Conservation (phyloP, 2,797 vertebrate species). For the Apogon talboti region DNA sequence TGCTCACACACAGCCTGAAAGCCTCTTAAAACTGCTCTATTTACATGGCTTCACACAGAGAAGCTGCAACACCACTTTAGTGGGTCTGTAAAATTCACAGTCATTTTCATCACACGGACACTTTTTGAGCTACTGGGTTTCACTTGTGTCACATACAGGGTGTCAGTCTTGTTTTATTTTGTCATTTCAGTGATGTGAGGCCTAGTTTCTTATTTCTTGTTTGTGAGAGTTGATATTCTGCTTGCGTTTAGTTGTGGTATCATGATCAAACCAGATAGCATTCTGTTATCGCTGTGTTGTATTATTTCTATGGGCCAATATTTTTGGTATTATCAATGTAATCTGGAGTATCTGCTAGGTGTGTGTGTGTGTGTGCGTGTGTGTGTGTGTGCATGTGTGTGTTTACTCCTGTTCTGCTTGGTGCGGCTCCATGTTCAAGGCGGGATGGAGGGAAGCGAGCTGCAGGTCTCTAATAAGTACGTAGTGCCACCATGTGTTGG, state of each 20-base stretch:
- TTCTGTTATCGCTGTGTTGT: slow-evolving; percentile 78
- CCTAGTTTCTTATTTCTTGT: slow-evolving; percentile 74
- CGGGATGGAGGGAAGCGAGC: slow-evolving; percentile 33
- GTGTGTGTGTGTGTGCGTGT: slow-evolving; percentile 48
- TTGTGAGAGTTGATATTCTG: slow-evolving; percentile 77
- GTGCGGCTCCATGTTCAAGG: slow-evolving; percentile 67
- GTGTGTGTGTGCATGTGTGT: slow-evolving; percentile 34
- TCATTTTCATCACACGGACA: slow-evolving; percentile 34
- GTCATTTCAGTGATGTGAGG: slow-evolving; percentile 58
- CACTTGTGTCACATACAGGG: slow-evolving; percentile 42
- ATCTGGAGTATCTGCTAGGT: slow-evolving; percentile 82
- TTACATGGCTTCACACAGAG: slow-evolving; percentile 66
- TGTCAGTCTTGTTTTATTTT: slow-evolving; percentile 62
- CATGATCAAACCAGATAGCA: slow-evolving; percentile 73
- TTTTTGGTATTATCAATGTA: slow-evolving; percentile 82
- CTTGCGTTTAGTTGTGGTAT: slow-evolving; percentile 70
- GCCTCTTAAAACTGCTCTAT: slow-evolving; percentile 74
- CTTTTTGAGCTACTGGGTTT: slow-evolving; percentile 42
- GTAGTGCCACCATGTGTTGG: slow-evolving; percentile 83
- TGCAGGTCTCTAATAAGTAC: slow-evolving; percentile 67
- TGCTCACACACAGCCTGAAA: slow-evolving; percentile 63
- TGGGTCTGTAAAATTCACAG: slow-evolving; percentile 20
- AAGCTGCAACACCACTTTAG: slow-evolving; percentile 53
- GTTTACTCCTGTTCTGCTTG: slow-evolving; percentile 65
- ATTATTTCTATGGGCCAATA: slow-evolving; percentile 87